Conservation (phyloP, 2,113 vertebrate species). For the Gambusia holbrooki region DNA sequence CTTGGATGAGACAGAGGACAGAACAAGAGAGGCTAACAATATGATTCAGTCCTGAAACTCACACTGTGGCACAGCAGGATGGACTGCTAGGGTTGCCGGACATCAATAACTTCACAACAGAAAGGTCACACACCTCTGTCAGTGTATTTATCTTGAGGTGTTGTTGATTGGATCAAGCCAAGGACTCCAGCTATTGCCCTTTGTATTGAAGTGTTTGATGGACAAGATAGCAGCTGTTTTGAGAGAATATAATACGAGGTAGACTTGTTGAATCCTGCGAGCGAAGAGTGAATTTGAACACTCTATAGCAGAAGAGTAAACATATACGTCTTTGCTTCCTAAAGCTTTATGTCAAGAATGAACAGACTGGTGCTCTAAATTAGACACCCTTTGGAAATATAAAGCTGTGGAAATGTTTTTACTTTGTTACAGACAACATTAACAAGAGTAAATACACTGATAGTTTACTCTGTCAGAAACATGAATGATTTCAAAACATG, state of each 20-base stretch:
- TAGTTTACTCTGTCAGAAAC: no score
- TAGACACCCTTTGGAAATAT: not conserved
- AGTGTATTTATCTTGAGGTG: constrained; percentile 39
- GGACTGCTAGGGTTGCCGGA: constrained; percentile 22
- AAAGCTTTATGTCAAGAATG: not conserved
- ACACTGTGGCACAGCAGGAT: constrained; percentile 13
- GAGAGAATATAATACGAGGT: constrained; percentile 24
- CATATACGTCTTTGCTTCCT: not conserved
- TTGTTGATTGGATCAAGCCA: constrained; percentile 40
- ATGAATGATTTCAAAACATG: no score
- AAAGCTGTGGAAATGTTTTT: no score
- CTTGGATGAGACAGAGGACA: constrained; percentile 23
- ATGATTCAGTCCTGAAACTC: constrained; percentile 28
- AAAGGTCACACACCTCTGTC: constrained; percentile 55
- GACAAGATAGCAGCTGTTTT: constrained; percentile 26
- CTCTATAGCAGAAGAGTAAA: constrained; percentile 1
- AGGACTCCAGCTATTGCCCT: constrained; percentile 30
- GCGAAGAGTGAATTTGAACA: constrained; percentile 18
- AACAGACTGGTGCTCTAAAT: not conserved
- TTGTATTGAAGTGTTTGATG: constrained; percentile 36
- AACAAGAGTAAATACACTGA: no score
- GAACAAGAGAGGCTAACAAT: constrained; percentile 31
- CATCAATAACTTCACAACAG: constrained; percentile 60
- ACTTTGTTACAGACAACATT: no score
- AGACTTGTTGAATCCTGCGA: constrained; percentile 25